phyloP scores from a whole-genome alignment of 2,888 invertebrate species.

The Ormyrus pomaceus region DNA sequence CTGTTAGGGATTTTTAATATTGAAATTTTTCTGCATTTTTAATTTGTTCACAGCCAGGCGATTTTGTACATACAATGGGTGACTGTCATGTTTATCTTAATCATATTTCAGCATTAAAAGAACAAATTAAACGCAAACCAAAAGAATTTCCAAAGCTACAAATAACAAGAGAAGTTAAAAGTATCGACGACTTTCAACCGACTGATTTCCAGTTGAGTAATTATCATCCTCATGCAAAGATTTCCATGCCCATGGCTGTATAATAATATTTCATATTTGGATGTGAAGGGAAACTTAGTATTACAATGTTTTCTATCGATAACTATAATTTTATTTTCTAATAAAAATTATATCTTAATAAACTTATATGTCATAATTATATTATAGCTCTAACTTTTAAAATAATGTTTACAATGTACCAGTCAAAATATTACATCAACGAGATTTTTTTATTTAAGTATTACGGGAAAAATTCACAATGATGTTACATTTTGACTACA shows the following conservation, averaged over 20 bases:
- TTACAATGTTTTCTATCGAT: slow-evolving; percentile 59
- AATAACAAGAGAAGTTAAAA: slow-evolving; percentile 84
- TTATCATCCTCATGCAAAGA: slow-evolving; percentile 93
- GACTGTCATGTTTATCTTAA: slow-evolving; percentile 97
- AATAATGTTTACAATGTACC: slow-evolving; percentile 54
- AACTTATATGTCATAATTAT: slow-evolving; percentile 65
- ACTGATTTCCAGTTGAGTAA: slow-evolving; percentile 91
- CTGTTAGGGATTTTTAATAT: not conserved
- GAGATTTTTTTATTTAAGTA: slow-evolving; percentile 43
- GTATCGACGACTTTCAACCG: slow-evolving; percentile 90
- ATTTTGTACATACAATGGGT: slow-evolving; percentile 95
- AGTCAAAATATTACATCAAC: slow-evolving; percentile 55
- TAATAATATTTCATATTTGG: slow-evolving; percentile 70
- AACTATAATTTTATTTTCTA: slow-evolving; percentile 69
- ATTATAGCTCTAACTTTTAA: slow-evolving; percentile 55
- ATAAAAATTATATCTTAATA: slow-evolving; percentile 71
- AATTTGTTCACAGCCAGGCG: slow-evolving; percentile 83
- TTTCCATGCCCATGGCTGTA: slow-evolving; percentile 95
- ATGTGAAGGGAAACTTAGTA: slow-evolving; percentile 35
- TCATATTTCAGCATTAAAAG: slow-evolving; percentile 89
- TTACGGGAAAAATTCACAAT: slow-evolving; percentile 42
- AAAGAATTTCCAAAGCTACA: slow-evolving; percentile 88
- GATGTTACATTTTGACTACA: slow-evolving; percentile 52
- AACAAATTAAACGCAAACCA: slow-evolving; percentile 88
- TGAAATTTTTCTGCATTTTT: slow-evolving; percentile 35